phyloP scores from a whole-genome alignment of 2,888 invertebrate genomes.

The Labia minor region DNA sequence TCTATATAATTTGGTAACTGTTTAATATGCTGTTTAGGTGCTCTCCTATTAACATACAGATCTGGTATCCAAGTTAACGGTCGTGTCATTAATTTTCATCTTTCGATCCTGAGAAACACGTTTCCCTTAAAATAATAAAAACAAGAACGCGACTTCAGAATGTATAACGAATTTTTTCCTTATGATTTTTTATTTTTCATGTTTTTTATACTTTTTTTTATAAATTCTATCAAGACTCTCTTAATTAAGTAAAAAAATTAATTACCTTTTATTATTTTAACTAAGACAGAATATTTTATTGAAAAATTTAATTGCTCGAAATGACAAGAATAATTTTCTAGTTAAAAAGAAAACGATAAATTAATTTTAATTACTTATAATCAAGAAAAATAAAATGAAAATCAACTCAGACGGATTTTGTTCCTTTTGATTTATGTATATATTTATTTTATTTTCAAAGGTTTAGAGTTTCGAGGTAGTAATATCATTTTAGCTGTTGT shows the following conservation, averaged over 20 bases:
- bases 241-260: not conserved
- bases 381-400: too few species aligned
- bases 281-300: not conserved
- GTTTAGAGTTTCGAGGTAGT: too few species aligned
- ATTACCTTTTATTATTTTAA: slow-evolving; percentile 13
- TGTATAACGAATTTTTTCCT: not conserved
- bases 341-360: too few species aligned
- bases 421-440: too few species aligned
- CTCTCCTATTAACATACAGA: not conserved
- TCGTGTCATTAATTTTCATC: not conserved
- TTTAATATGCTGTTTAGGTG: not conserved
- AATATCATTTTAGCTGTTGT: too few species aligned
- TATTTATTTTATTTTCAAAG: too few species aligned
- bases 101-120: slow-evolving; percentile 6
- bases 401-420: too few species aligned
- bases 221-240: not conserved
- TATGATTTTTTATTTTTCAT: too few species aligned
- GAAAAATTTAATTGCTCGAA: not conserved
- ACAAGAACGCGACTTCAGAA: not conserved
- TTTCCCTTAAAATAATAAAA: slow-evolving; percentile 13
- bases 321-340: too few species aligned
- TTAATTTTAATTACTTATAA: too few species aligned
- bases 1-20: too few species aligned
- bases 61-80: not conserved
- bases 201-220: not conserved